These are phyloP conservation scores for Odontamblyopus lacepedii DNA, from an alignment of 2,797 vertebrate species.

Conservation along the genomic window DNA sequence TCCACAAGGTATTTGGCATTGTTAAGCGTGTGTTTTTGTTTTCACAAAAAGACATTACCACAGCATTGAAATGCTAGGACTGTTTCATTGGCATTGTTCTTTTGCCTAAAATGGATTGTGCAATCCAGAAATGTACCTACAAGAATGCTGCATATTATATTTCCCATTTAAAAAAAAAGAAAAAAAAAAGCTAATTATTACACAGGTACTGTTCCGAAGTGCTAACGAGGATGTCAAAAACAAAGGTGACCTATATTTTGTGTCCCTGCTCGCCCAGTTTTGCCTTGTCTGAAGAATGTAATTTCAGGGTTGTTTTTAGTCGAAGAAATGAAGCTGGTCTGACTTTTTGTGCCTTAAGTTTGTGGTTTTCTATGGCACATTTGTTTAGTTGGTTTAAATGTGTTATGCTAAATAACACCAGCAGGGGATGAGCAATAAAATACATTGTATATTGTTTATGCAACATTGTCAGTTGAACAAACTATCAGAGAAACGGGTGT, in stretches of 20 bases:
- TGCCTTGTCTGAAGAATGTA: constrained; percentile 32
- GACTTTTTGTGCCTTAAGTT: constrained; percentile 47
- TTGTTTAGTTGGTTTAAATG: constrained; percentile 26
- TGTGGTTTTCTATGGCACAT: constrained; percentile 14
- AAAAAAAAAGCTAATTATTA: constrained; percentile 8
- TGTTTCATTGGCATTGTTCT: not conserved
- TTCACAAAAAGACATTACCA: constrained; percentile 5
- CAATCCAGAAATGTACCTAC: constrained; percentile 6
- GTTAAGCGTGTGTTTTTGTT: constrained; percentile 16
- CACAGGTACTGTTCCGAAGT: constrained; percentile 15
- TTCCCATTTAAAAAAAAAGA: constrained; percentile 10
- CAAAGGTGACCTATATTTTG: constrained; percentile 9
- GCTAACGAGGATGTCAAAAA: not conserved
- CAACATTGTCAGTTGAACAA: not conserved
- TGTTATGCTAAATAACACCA: constrained; percentile 21
- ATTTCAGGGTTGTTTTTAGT: constrained; percentile 32
- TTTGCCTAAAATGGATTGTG: constrained; percentile 4
- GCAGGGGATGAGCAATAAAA: constrained; percentile 21
- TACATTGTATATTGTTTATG: not conserved
- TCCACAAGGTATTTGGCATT: constrained; percentile 13
- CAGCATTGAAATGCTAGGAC: not conserved
- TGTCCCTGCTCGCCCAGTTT: constrained; percentile 12
- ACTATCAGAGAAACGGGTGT: constrained; percentile 9
- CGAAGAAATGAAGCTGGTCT: constrained; percentile 25
- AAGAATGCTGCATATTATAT: constrained; percentile 5